Percentiles rank a stretch among this genome's conserved stretches.
Evolutionary conservation across 2,113 vertebrate genomes (phyloP).

Genomic region (Peucedramus taeniatus): DNA sequence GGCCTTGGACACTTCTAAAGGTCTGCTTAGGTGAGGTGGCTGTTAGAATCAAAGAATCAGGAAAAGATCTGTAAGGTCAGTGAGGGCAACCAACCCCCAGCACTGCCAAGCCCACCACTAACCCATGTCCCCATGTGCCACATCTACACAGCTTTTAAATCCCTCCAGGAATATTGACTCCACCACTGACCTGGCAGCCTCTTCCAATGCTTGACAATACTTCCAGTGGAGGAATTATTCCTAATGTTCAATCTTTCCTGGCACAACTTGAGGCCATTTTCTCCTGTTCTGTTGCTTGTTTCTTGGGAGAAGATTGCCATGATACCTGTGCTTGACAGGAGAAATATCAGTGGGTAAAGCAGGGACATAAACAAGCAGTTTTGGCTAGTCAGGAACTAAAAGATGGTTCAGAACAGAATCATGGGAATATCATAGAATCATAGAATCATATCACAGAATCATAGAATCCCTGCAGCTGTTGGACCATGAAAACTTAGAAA

Average conservation of each 20-base stretch:
- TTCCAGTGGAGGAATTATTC: not conserved
- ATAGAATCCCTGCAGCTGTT: not conserved
- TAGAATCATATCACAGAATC: not conserved
- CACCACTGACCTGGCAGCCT: not conserved
- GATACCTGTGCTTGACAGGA: not conserved
- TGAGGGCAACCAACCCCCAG: fast-evolving
- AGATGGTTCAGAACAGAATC: not conserved
- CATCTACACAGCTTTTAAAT: not conserved
- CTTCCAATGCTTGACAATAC: not conserved
- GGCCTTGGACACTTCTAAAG: too few species aligned
- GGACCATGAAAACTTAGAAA: not conserved
- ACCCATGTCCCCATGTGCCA: not conserved
- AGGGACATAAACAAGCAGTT: not conserved
- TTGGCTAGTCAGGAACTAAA: not conserved
- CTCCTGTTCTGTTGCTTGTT: not conserved
- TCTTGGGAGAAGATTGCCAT: not conserved
- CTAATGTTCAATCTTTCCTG: not conserved
- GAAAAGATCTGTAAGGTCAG: not conserved
- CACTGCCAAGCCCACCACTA: not conserved
- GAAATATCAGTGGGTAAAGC: not conserved
- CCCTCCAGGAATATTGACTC: not conserved
- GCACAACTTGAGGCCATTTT: not conserved
- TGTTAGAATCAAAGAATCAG: not conserved
- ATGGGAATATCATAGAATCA: not conserved
- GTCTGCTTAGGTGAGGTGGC: not conserved